A percentile compares a stretch with the other conserved stretches of the same genome.
Conservation (phyloP, 2,113 vertebrate genomes). For the Scomber japonicus region DNA sequence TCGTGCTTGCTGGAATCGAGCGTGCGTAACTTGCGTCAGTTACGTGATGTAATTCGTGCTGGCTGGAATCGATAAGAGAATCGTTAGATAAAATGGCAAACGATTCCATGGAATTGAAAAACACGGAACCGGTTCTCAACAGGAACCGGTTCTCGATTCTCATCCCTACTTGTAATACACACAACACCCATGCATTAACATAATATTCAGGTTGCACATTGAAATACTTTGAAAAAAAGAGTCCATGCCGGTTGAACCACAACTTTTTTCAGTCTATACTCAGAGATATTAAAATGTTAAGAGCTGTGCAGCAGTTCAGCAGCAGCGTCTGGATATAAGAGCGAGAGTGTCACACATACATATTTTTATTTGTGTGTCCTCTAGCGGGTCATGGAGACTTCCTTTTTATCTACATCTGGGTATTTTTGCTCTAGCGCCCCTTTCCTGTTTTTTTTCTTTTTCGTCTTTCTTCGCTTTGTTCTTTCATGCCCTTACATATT, state of each 20-base stretch:
- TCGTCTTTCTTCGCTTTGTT: slow-evolving; percentile 28
- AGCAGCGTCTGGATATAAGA: slow-evolving; percentile 5
- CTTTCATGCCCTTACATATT: slow-evolving; percentile 11
- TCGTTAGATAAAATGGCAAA: no score
- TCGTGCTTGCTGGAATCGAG: no score
- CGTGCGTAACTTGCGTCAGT: no score
- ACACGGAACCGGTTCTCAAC: no score
- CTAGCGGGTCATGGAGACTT: slow-evolving; percentile 4
- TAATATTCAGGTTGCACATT: no score
- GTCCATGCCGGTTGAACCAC: slow-evolving; percentile 1
- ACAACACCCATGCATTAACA: no score
- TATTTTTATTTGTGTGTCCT: slow-evolving; percentile 35
- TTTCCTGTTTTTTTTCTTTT: slow-evolving; percentile 1
- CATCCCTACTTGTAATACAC: no score
- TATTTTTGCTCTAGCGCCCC: slow-evolving; percentile 13
- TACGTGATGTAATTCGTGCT: no score
- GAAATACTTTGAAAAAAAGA: not conserved
- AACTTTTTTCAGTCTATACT: not conserved
- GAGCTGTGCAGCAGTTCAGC: not conserved
- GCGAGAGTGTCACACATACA: slow-evolving; percentile 22
- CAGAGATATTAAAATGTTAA: slow-evolving; percentile 20
- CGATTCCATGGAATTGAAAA: no score
- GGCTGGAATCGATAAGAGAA: no score
- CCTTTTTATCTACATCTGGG: slow-evolving; percentile 2
- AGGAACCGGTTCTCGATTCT: no score